Evolutionary conservation across 1,140 invertebrate species (phyloP).

Genomic region (Drosophila willistoni): DNA sequence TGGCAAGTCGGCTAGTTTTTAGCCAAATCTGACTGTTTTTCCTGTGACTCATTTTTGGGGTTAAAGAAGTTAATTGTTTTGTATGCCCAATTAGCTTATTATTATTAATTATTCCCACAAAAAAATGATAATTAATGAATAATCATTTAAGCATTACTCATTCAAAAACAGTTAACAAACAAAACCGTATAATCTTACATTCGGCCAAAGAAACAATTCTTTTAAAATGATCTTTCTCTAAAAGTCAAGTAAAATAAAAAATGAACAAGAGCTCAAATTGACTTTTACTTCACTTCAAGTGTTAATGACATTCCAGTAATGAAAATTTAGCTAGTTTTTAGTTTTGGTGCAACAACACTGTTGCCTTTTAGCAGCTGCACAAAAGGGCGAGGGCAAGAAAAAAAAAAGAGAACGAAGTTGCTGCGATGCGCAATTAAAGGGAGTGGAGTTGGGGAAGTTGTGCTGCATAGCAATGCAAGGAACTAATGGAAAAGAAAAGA

Average conservation of each 20-base stretch:
- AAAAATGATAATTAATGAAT: too few relatives aligned
- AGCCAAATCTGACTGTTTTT: background rate
- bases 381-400: constrained; percentile 37
- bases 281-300: background rate
- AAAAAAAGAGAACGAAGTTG: constrained; percentile 47
- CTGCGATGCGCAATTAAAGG: constrained; percentile 72
- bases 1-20: constrained; percentile 9
- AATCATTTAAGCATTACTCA: too few relatives aligned
- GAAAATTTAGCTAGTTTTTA: constrained; percentile 11
- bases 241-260: too few relatives aligned
- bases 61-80: too few relatives aligned
- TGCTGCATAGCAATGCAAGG: constrained; percentile 69
- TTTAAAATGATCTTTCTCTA: too few relatives aligned
- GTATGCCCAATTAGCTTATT: too few relatives aligned
- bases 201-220: too few relatives aligned
- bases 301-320: background rate
- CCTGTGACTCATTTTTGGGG: background rate
- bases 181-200: too few relatives aligned
- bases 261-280: background rate
- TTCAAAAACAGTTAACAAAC: too few relatives aligned
- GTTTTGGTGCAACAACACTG: constrained; percentile 19
- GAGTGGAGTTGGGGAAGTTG: constrained; percentile 24
- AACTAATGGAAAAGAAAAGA: constrained; percentile 28
- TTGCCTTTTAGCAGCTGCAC: constrained; percentile 44
- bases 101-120: too few relatives aligned